Evolutionary conservation across 2,797 vertebrate species (phyloP).

Genomic region (Karalla daura): DNA sequence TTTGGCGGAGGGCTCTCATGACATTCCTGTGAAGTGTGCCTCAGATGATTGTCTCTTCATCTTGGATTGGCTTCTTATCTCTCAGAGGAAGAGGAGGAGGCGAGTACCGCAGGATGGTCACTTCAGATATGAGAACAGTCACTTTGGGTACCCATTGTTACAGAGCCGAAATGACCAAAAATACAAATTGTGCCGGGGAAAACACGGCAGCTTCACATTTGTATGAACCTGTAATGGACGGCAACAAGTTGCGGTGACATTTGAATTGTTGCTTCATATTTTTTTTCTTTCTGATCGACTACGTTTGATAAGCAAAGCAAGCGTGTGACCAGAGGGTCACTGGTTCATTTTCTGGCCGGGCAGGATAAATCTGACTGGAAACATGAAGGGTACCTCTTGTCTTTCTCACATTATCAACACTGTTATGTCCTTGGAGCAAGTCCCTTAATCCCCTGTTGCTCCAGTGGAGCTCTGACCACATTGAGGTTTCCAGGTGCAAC

Average conservation of each 20-base stretch:
- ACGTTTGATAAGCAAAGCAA: neutral
- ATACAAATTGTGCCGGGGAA: neutral
- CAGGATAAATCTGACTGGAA: too few species aligned
- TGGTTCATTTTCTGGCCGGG: too few species aligned
- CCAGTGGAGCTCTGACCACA: too few species aligned
- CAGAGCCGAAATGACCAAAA: constrained; percentile 10
- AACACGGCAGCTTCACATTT: neutral
- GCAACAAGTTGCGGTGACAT: neutral
- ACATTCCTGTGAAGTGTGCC: constrained; percentile 25
- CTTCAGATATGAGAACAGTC: constrained; percentile 38
- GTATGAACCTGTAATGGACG: too few species aligned
- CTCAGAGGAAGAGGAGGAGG: constrained; percentile 57
- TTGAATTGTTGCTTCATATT: neutral
- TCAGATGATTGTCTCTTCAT: constrained; percentile 34
- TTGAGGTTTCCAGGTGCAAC: too few species aligned
- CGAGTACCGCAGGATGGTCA: constrained; percentile 27
- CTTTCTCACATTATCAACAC: too few species aligned
- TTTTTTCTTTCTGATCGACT: neutral
- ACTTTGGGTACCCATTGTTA: constrained; percentile 27
- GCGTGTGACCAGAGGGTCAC: too few species aligned
- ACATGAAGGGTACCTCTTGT: too few species aligned
- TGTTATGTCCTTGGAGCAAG: too few species aligned
- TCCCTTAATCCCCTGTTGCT: too few species aligned
- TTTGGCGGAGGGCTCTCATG: constrained; percentile 4
- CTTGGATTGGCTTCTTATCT: constrained; percentile 42